Evolutionary conservation across 2,113 vertebrate genomes (phyloP).

Genomic region (Bothrops jararaca): DNA sequence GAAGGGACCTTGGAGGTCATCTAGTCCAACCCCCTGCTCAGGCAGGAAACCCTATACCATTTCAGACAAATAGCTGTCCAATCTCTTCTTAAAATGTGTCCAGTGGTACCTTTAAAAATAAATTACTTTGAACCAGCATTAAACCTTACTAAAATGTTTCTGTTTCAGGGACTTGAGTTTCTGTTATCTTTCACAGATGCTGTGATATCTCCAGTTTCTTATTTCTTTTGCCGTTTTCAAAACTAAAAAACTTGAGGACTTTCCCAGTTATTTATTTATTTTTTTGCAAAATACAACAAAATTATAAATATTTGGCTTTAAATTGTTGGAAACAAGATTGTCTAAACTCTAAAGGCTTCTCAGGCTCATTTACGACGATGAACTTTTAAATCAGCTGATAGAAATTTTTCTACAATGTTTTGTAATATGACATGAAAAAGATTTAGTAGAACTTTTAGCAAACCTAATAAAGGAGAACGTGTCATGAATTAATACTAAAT

Average conservation of each 20-base stretch:
- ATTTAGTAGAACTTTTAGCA: neutral
- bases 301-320: neutral
- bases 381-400: neutral
- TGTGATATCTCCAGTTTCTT: constrained; percentile 50
- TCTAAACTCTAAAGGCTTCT: neutral
- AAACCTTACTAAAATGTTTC: constrained; percentile 26
- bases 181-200: constrained; percentile 36
- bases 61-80: too few relatives aligned
- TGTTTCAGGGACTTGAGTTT: constrained; percentile 33
- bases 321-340: neutral
- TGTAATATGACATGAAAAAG: constrained; percentile 7
- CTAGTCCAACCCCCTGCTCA: too few relatives aligned
- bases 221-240: constrained; percentile 21
- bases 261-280: neutral
- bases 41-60: too few relatives aligned
- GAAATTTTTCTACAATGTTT: neutral
- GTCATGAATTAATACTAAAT: constrained; percentile 21
- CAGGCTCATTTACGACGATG: neutral
- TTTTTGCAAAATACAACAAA: neutral
- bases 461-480: neutral
- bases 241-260: neutral
- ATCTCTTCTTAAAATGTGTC: constrained; percentile 7
- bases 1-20: too few relatives aligned
- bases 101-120: constrained; percentile 29
- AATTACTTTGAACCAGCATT: constrained; percentile 24